These are phyloP conservation scores for Bacillus rossius DNA, from an alignment of 1,140 invertebrate species.

Conservation along the genomic window DNA sequence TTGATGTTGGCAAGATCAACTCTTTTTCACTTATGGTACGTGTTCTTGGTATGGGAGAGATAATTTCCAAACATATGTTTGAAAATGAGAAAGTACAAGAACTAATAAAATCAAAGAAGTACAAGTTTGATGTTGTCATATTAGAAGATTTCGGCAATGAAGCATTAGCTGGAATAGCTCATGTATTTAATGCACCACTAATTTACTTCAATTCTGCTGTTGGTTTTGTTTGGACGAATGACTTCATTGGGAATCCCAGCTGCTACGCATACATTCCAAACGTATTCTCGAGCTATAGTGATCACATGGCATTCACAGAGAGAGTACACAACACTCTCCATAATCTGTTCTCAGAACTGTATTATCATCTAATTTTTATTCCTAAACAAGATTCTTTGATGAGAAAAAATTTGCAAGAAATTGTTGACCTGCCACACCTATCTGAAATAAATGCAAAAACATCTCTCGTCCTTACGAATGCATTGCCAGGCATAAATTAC, in stretches of 20 bases:
- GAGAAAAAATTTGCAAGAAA: too few relatives aligned
- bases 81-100: too few relatives aligned
- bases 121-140: constrained; percentile 36
- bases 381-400: too few relatives aligned
- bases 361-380: too few relatives aligned
- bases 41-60: too few relatives aligned
- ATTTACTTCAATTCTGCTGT: constrained; percentile 37
- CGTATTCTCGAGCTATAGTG: neutral
- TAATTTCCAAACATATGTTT: too few relatives aligned
- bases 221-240: constrained; percentile 25
- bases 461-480: constrained; percentile 27
- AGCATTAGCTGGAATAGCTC: constrained; percentile 32
- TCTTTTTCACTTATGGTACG: too few relatives aligned
- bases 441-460: constrained; percentile 28
- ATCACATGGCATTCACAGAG: constrained; percentile 18
- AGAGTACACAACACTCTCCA: too few relatives aligned
- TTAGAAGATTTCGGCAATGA: constrained; percentile 35
- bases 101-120: neutral
- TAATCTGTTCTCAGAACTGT: too few relatives aligned
- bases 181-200: constrained; percentile 35
- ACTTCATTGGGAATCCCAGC: constrained; percentile 19
- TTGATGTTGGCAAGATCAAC: too few relatives aligned
- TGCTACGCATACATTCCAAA: constrained; percentile 2
- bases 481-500: constrained; percentile 25
- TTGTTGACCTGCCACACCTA: constrained; percentile 16